Base-by-base conservation (phyloP, 1,140 invertebrate genomes). In the Ruditapes philippinarum region DNA sequence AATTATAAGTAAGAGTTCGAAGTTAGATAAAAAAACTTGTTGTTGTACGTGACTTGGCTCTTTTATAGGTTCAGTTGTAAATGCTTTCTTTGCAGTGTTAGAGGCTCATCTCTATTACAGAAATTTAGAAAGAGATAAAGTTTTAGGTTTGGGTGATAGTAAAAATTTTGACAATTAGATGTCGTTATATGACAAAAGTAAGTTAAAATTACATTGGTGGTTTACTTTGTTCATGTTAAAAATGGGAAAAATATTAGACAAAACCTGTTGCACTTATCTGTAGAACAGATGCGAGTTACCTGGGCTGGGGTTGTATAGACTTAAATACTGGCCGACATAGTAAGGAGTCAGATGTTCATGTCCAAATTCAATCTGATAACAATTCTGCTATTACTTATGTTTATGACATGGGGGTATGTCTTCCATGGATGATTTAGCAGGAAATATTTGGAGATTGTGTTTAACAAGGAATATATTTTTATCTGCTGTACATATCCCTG, bases 351-450 rank as follows among this genome's bases (percentile, higher is more conserved):
- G 49, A 36, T 54, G 19, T 33, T 25, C 78, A 88, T 68, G 42
- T 88, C 12, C 11, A 62, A 14, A 25, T 90, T 25, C 25, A 76
- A 25, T 14, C 62, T 42, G 89, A 91, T 68, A 90, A 91, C 70
- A 88, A 80, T 40, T 88, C 80, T 22, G 89, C 91, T 19, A 33
- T 91, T 11, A 38, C 91, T 1, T 84, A 88, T 49, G 86, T 91
- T 22, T 79, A 68, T 38, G 49, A 91, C 22, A 25, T 90, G 25
- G 89, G 83, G 12, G 84, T 83, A 3, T 42, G 4, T 42, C 54
- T 45, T 65, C 49, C 22, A 62, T 81, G 25, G 54, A 87, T 89
- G 38, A 57, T 4, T 36, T 91, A 45, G 42, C 78, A 45, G 70
- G 31, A 78, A 22, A 89, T 28, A 62, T 89, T 19, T 91, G 88